Percentiles rank a stretch among this genome's conserved stretches.
Evolutionary conservation across 2,797 vertebrate species (phyloP).

Genomic region (Esox lucius): DNA sequence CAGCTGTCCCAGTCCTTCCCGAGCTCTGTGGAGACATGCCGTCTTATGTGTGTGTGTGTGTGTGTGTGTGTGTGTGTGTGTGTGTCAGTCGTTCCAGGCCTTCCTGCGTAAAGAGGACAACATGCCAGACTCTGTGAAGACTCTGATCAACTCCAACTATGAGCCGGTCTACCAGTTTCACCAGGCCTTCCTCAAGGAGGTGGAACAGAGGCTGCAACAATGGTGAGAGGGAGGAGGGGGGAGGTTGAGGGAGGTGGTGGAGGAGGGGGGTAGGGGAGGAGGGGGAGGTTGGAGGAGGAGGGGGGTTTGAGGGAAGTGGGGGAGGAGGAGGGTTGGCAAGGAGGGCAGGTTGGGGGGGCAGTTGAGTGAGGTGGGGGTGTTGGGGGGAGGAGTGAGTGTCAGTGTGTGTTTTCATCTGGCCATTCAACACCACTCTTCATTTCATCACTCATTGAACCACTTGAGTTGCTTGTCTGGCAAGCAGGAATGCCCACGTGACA

Average conservation of each 20-base stretch:
- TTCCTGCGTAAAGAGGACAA: conserved; percentile 81
- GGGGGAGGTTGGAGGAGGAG: too few species aligned
- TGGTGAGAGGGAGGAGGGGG: conserved; percentile 77
- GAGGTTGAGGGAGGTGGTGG: conserved; percentile 15
- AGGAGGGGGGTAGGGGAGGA: conserved; percentile 2
- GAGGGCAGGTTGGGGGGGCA: too few species aligned
- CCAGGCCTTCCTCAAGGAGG: conserved; percentile 88
- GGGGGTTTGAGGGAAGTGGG: too few species aligned
- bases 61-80: conserved; percentile 7
- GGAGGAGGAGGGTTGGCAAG: too few species aligned
- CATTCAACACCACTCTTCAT: too few species aligned
- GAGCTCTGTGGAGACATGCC: too few species aligned
- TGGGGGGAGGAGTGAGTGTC: not conserved
- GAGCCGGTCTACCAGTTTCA: conserved; percentile 91
- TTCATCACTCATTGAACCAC: not conserved
- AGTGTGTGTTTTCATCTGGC: not conserved
- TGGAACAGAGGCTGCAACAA: conserved; percentile 88
- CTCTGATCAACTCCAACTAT: conserved; percentile 83
- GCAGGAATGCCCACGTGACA: too few species aligned
- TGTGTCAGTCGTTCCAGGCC: conserved; percentile 83
- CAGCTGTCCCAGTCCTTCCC: too few species aligned
- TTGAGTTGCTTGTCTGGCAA: not conserved
- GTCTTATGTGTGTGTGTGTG: conserved; percentile 4
- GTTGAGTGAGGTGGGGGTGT: too few species aligned
- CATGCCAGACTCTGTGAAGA: conserved; percentile 82